These are phyloP conservation scores for Hyperoplus immaculatus DNA, from an alignment of 2,797 vertebrate species.

Conservation along the genomic window DNA sequence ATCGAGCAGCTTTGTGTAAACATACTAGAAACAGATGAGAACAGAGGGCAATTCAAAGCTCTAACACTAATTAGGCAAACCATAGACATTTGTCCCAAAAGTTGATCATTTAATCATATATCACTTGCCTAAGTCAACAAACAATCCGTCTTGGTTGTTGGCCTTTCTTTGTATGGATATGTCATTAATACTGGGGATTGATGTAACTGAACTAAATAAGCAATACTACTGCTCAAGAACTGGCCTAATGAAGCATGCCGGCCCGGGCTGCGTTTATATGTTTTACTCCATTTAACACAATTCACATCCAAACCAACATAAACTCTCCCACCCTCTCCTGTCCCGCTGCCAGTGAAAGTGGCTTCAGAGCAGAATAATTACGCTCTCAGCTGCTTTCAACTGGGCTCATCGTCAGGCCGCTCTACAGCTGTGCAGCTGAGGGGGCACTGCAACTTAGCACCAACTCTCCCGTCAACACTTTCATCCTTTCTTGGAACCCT, in stretches of 20 bases:
- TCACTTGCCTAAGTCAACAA: slow-evolving; percentile 62
- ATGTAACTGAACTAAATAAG: slow-evolving; percentile 64
- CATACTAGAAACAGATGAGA: slow-evolving; percentile 35
- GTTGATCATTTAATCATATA: slow-evolving; percentile 55
- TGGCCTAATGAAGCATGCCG: slow-evolving; percentile 9
- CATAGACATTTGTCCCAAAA: slow-evolving; percentile 44
- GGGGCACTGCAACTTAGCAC: slow-evolving; percentile 50
- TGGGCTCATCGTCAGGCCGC: slow-evolving; percentile 30
- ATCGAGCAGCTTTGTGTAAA: slow-evolving; percentile 42
- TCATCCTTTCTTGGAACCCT: slow-evolving; percentile 46
- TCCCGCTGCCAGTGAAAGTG: slow-evolving; percentile 5
- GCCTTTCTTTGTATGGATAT: slow-evolving; percentile 55
- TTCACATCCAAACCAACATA: slow-evolving; percentile 43
- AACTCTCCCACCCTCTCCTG: slow-evolving; percentile 48
- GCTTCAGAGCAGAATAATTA: slow-evolving; percentile 20
- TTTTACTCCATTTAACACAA: slow-evolving; percentile 50
- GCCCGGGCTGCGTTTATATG: slow-evolving; percentile 23
- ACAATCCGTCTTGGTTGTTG: slow-evolving; percentile 48
- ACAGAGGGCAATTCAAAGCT: slow-evolving; percentile 37
- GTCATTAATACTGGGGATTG: slow-evolving; percentile 47
- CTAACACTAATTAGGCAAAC: slow-evolving; percentile 53
- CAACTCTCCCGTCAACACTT: slow-evolving; percentile 48
- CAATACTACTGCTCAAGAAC: slow-evolving; percentile 46
- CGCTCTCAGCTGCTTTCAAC: slow-evolving; percentile 38
- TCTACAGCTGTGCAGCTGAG: slow-evolving; percentile 34